phyloP scores from a whole-genome alignment of 2,797 vertebrate genomes.

The Aldrovandia affinis region DNA sequence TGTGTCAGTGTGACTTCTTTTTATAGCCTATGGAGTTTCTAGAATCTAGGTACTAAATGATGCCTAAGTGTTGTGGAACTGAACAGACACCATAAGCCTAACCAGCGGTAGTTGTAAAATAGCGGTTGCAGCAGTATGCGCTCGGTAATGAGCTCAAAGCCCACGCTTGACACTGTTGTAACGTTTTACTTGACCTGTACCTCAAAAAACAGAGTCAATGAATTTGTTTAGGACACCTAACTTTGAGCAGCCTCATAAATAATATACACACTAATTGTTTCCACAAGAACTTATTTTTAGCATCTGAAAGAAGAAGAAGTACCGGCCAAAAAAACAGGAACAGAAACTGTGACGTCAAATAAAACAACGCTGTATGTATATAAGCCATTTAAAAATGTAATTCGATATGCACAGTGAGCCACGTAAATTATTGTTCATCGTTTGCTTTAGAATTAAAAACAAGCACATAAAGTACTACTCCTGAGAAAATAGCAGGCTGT shows the following conservation, averaged over 20 bases:
- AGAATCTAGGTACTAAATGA: constrained; percentile 50
- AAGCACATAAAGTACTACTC: background rate
- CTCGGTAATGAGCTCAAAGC: background rate
- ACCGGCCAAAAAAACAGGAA: constrained; percentile 3
- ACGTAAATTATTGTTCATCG: constrained; percentile 4
- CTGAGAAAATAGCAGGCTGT: background rate
- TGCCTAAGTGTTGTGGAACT: constrained; percentile 20
- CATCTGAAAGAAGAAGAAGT: background rate
- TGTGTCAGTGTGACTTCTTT: constrained; percentile 55
- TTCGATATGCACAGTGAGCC: background rate
- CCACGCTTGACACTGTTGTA: background rate
- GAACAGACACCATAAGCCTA: background rate
- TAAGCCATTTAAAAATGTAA: background rate
- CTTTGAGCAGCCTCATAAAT: background rate
- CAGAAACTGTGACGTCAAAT: background rate
- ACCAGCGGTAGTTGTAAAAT: background rate
- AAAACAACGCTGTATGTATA: background rate
- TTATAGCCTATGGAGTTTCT: constrained; percentile 58
- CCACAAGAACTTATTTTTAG: background rate
- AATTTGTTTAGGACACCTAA: background rate
- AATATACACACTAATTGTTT: background rate
- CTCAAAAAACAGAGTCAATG: background rate
- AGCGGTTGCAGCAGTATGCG: background rate
- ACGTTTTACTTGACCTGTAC: background rate
- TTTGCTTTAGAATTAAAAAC: background rate